Conservation (phyloP, 2,113 vertebrate genomes). For the Oncorhynchus gorbuscha region DNA sequence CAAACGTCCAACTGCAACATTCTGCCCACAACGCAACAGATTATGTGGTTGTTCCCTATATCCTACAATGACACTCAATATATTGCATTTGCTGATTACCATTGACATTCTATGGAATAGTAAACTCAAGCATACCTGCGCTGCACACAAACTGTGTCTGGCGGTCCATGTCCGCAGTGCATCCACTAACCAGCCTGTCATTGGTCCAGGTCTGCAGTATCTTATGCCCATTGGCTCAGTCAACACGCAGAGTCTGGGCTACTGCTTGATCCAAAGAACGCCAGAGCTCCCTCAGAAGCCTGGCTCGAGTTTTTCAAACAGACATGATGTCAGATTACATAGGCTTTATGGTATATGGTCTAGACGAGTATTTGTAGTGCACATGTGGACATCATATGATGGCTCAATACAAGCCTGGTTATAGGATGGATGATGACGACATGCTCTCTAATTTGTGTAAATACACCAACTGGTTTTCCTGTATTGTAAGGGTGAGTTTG, state of each 20-base stretch:
- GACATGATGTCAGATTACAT: not conserved
- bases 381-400: not conserved
- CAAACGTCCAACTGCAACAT: constrained; percentile 15
- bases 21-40: not conserved
- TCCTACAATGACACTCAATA: not conserved
- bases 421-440: not conserved
- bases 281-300: not conserved
- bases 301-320: not conserved
- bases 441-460: not conserved
- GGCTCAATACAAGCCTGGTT: not conserved
- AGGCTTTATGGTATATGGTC: not conserved
- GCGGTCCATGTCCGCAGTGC: not conserved
- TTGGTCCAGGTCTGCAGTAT: not conserved
- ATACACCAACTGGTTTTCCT: not conserved
- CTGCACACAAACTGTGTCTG: not conserved
- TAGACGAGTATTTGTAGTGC: not conserved
- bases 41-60: too few relatives aligned
- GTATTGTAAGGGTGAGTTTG: not conserved
- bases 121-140: too few relatives aligned
- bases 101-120: too few relatives aligned
- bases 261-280: not conserved
- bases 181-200: not conserved
- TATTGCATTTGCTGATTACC: not conserved
- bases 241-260: not conserved
- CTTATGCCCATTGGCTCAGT: not conserved